These are phyloP conservation scores for Andrena trimmerana DNA, from an alignment of 2,888 invertebrate species.

Conservation along the genomic window DNA sequence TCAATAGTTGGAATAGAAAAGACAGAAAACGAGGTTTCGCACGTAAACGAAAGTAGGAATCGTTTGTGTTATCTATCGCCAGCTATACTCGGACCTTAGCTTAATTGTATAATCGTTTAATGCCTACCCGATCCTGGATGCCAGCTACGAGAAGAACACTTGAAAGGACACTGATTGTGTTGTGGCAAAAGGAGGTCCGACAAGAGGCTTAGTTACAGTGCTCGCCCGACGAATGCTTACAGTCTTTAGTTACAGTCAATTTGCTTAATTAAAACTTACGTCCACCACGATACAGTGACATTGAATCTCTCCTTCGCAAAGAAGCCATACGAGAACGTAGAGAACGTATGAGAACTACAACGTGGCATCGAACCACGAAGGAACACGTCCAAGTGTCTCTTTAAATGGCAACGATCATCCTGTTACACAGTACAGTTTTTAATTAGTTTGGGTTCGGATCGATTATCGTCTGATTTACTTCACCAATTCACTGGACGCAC, in stretches of 20 bases:
- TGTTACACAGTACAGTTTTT: slow-evolving; percentile 9
- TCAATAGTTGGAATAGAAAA: slow-evolving; percentile 41
- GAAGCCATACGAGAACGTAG: neutral
- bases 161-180: slow-evolving; percentile 47
- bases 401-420: slow-evolving; percentile 34
- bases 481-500: neutral
- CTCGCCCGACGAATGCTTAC: neutral
- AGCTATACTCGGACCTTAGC: slow-evolving; percentile 27
- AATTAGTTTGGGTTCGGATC: neutral
- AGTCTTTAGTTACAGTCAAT: slow-evolving; percentile 6
- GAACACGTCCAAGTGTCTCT: slow-evolving; percentile 23
- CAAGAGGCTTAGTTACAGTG: slow-evolving; percentile 15
- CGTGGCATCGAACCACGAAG: neutral
- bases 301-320: neutral
- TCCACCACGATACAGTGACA: neutral
- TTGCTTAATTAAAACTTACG: neutral
- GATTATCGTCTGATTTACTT: neutral
- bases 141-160: slow-evolving; percentile 61
- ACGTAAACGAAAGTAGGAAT: slow-evolving; percentile 41
- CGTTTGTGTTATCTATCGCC: slow-evolving; percentile 3
- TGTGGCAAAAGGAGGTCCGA: slow-evolving; percentile 11
- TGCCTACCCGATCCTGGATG: slow-evolving; percentile 10
- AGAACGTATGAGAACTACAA: neutral
- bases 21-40: slow-evolving; percentile 12
- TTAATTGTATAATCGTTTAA: slow-evolving; percentile 27